phyloP scores from a whole-genome alignment of 2,113 vertebrate species.

The Oreochromis tanganicae region DNA sequence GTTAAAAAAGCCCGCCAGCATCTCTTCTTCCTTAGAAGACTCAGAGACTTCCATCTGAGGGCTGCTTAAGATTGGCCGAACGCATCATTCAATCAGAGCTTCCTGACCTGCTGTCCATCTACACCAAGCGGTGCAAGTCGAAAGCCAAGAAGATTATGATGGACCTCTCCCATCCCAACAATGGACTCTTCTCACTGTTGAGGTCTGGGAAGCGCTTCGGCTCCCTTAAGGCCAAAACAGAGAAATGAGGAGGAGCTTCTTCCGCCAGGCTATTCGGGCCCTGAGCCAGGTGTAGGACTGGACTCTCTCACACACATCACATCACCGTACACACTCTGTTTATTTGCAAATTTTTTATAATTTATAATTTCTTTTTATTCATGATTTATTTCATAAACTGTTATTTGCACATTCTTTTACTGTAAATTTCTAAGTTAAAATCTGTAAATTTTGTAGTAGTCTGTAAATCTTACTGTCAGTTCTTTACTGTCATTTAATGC shows the following conservation, averaged over 20 bases:
- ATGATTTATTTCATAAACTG: background rate
- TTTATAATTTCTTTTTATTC: background rate
- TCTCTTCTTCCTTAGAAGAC: background rate
- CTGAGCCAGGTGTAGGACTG: background rate
- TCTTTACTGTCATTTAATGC: too few relatives aligned
- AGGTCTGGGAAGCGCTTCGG: background rate
- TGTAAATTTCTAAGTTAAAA: fast-evolving
- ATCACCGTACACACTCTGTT: background rate
- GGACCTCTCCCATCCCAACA: background rate
- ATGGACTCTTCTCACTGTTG: background rate
- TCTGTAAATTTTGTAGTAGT: background rate
- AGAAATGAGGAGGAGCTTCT: background rate
- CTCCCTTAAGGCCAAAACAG: background rate
- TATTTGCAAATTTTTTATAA: background rate
- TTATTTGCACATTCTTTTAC: background rate
- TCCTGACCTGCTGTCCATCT: background rate
- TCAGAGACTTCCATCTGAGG: background rate
- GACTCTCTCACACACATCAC: background rate
- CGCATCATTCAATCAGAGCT: background rate
- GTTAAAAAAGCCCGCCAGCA: background rate
- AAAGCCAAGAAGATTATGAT: background rate
- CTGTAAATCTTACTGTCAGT: background rate
- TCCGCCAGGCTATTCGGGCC: background rate
- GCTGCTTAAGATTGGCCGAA: background rate
- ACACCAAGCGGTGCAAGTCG: background rate